These are phyloP conservation scores for Petrocephalus schoutedeni DNA, from an alignment of 2,797 vertebrate genomes.

Conservation along the genomic window DNA sequence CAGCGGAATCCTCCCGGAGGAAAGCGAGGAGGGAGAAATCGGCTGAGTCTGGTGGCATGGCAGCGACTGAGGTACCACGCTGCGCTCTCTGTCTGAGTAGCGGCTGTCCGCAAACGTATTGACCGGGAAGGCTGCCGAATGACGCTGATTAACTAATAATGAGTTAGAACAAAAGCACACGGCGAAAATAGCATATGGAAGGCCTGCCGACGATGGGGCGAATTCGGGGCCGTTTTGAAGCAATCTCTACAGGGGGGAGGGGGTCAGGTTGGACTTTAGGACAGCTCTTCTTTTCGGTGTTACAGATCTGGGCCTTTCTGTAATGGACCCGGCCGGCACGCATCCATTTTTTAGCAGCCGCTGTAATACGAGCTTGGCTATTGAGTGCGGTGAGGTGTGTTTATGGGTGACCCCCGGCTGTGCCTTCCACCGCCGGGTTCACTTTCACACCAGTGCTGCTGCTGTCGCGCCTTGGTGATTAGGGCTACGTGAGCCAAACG, in stretches of 20 bases:
- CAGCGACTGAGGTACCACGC: neutral
- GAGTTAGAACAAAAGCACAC: slow-evolving; percentile 23
- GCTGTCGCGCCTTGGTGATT: neutral
- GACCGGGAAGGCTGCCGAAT: slow-evolving; percentile 1
- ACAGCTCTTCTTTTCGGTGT: neutral
- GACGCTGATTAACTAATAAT: slow-evolving; percentile 24
- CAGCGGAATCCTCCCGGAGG: slow-evolving; percentile 48
- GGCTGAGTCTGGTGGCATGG: slow-evolving; percentile 6
- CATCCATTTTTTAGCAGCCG: neutral
- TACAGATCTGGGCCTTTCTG: neutral
- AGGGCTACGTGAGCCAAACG: neutral
- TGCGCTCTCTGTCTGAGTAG: neutral
- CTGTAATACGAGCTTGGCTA: neutral
- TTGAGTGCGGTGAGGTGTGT: neutral
- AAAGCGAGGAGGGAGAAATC: slow-evolving; percentile 44
- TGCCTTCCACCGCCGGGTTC: neutral
- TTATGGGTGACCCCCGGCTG: neutral
- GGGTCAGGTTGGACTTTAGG: neutral
- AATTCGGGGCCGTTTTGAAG: slow-evolving; percentile 16
- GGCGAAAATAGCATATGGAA: slow-evolving; percentile 38
- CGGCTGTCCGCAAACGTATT: neutral
- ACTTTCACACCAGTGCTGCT: neutral
- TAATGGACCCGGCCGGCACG: neutral
- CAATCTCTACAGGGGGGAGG: neutral
- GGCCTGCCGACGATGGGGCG: slow-evolving; percentile 30